Base-by-base conservation (phyloP, 2,888 invertebrate genomes). In the Pterobdella sp. region DNA sequence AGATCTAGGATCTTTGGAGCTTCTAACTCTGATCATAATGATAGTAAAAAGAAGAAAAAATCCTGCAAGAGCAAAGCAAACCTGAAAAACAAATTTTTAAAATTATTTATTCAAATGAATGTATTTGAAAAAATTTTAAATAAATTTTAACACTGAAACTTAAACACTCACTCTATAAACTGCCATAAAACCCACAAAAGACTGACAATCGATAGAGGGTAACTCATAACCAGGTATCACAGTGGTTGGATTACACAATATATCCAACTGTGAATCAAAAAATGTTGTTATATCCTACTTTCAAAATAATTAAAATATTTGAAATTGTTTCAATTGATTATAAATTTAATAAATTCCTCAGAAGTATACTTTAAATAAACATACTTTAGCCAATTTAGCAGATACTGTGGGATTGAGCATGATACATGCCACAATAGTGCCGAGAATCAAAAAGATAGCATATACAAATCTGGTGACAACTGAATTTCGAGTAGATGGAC, bases 381-480 rank as follows among this genome's bases (percentile, higher is more conserved):
- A 34, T 34, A 92, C 91, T 86, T 94, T 91, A 81, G 90, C 88
- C 70, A 97, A 85, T 73, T 89, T 87, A 76, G 89, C 88, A 82
- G 94, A 90, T 71, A 99, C 84, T 14, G 92, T 93, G 0, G 97
- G 95, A 14, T 93, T 89, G 18, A 98, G 87, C 79, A 94, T 92
- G 72, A 99, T 89, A 77, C 93, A 93, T 0, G 94, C 92, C 0
- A 90, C 88, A 56, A 96, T 88, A 69, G 94, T 93, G 36, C 93
- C 91, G 10, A 96, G 82, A 68, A 99, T 86, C 78, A 99, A 85
- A 90, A 99, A 90, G 70, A 97, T 80, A 0, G 96, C 93, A 83
- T 97, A 98, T 91, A 95, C 97, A 77, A 99, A 90, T 49, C 97
- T 89, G 0, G 93, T 89, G 0, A 95, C 94, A 0, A 96, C 96